phyloP scores from a whole-genome alignment of 1,140 invertebrate species.

The Nixonia krombeini region DNA sequence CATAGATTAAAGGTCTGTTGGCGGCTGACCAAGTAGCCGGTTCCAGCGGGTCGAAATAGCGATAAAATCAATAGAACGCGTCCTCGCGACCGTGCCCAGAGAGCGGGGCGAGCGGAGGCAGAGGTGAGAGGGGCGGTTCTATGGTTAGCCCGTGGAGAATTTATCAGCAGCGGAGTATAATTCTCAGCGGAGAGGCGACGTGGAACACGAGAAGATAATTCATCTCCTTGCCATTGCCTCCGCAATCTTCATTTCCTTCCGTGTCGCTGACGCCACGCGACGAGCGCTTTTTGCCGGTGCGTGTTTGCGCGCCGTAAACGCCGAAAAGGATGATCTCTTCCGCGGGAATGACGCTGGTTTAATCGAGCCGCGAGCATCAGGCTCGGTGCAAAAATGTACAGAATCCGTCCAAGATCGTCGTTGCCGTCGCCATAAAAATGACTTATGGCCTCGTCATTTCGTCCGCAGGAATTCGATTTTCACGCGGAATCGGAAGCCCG shows the following conservation, averaged over 20 bases:
- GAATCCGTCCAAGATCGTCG: background rate
- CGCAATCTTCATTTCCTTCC: constrained; percentile 18
- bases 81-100: too few relatives aligned
- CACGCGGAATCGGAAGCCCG: background rate
- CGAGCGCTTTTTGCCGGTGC: constrained; percentile 20
- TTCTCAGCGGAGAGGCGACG: constrained; percentile 2
- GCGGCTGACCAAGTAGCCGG: too few relatives aligned
- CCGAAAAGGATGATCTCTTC: constrained; percentile 1
- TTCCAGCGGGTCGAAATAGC: too few relatives aligned
- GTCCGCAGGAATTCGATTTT: constrained; percentile 4
- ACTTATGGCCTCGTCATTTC: background rate
- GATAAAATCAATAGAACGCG: too few relatives aligned
- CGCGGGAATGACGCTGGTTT: constrained; percentile 1
- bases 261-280: constrained; percentile 15
- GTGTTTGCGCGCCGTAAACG: constrained; percentile 17
- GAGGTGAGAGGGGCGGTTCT: too few relatives aligned
- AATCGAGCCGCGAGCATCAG: constrained; percentile 4
- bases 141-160: background rate
- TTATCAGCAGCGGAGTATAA: constrained; percentile 3
- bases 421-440: too few relatives aligned
- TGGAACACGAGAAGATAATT: constrained; percentile 27
- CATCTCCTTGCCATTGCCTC: constrained; percentile 19
- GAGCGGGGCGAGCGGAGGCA: too few relatives aligned
- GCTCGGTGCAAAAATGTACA: constrained; percentile 8
- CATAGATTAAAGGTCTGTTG: too few relatives aligned